These are phyloP conservation scores for Girardinichthys multiradiatus DNA, from an alignment of 2,113 vertebrate genomes.

Conservation along the genomic window DNA sequence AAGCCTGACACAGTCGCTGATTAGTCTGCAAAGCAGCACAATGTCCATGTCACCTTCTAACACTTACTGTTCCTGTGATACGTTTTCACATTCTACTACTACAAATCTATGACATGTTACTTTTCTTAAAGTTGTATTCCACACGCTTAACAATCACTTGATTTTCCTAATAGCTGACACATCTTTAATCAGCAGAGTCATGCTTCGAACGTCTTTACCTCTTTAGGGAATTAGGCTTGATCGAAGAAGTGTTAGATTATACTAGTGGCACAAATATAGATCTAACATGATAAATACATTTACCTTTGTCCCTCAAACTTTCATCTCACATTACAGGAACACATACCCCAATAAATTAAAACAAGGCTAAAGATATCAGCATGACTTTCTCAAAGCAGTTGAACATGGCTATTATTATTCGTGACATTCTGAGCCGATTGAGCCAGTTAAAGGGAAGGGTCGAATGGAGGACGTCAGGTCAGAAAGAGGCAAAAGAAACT, in stretches of 20 bases:
- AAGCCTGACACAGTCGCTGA: not conserved
- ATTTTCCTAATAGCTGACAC: too few species aligned
- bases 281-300: not conserved
- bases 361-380: too few species aligned
- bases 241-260: not conserved
- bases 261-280: not conserved
- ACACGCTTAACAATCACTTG: too few species aligned
- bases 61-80: not conserved
- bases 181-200: too few species aligned
- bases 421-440: not conserved
- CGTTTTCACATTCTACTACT: not conserved
- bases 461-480: not conserved
- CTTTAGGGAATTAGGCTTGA: too few species aligned
- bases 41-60: not conserved
- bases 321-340: not conserved
- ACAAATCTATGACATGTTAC: not conserved
- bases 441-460: not conserved
- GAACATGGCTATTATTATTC: not conserved
- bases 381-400: too few species aligned
- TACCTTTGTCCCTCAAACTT: too few species aligned
- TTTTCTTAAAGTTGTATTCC: too few species aligned
- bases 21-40: not conserved
- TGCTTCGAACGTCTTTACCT: too few species aligned
- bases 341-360: too few species aligned
- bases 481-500: slow-evolving; percentile 1